A percentile compares a stretch with the other conserved stretches of the same genome.
Evolutionary conservation across 2,113 vertebrate species (phyloP).

Genomic region (Heliornis fulica): DNA sequence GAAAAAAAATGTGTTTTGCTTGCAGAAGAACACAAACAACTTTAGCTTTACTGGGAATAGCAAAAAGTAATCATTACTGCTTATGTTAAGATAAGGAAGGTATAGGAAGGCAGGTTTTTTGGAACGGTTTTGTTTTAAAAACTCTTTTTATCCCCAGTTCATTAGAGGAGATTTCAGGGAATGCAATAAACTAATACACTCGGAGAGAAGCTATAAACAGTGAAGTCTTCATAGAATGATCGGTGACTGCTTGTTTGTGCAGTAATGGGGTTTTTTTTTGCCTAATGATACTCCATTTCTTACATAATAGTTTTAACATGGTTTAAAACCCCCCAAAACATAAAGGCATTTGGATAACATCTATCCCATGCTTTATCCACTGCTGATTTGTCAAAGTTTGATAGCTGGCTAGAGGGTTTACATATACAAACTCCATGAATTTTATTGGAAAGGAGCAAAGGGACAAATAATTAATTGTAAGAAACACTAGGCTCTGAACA

Average conservation of each 20-base stretch:
- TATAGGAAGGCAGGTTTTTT: neutral
- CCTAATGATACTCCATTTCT: neutral
- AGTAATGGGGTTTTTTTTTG: neutral
- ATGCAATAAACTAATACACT: neutral
- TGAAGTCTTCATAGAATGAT: neutral
- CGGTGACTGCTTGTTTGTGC: neutral
- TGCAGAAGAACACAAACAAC: neutral
- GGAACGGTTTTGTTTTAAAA: constrained; percentile 19
- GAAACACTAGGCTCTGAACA: neutral
- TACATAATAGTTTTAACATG: neutral
- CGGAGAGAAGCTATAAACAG: neutral
- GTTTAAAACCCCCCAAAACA: fast-evolving
- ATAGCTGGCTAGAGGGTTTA: neutral
- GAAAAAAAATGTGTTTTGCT: neutral
- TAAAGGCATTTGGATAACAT: neutral
- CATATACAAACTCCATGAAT: neutral
- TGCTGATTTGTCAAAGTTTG: neutral
- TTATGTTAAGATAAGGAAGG: neutral
- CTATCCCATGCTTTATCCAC: neutral
- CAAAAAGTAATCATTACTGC: neutral
- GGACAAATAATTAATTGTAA: neutral
- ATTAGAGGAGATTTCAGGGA: neutral
- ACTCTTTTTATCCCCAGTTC: neutral
- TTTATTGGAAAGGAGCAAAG: neutral
- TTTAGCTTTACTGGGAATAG: neutral